Evolutionary conservation across 64 coral and sea anemone species (phyloP), one percentile per base, ranked within the genome.

Genomic region (Pocillopora damicornis): DNA sequence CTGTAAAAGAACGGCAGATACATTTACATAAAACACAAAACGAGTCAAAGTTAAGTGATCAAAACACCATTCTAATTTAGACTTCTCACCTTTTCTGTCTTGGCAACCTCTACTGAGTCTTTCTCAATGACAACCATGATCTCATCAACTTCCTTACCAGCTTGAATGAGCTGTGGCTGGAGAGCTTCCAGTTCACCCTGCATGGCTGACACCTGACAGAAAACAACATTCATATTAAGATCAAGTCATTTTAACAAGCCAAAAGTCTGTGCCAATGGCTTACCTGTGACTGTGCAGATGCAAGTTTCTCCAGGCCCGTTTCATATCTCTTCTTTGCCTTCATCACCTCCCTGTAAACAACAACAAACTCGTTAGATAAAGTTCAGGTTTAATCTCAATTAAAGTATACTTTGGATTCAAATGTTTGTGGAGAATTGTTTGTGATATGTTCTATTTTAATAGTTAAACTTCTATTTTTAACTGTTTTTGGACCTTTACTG

Each of bases 101-200:
- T 92, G 18, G 97, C 97, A 77, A 99, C 97, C 65, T 99, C 97
- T 65, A 92, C 58, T 17, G 97, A 99, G 57, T 99, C 97, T 95
- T 91, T 99, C 88, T 99, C 93, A 60, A 99, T 99, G 64, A 99
- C 90, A 35, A 99, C 93, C 97, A 99, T 99, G 86, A 99, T 99
- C 38, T 99, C 97, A 23, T 99, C 97, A 11, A 99, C 97, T 13
- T 99, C 97, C 89, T 95, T 93, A 30, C 93, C 94, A 38, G 93
- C 96, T 84, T 92, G 90, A 58, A 99, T 94, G 71, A 99, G 86
- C 73, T 99, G 97, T 10, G 97, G 97, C 17, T 99, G 93, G 13
- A 98, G 83, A 60, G 93, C 96, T 76, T 98, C 96, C 1, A 98
- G 67, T 82, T 98, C 96, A 20, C 35, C 77, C 75, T 98, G 97